Evolutionary conservation across 1,140 invertebrate species (phyloP).

Genomic region (Diabrotica undecimpunctata): DNA sequence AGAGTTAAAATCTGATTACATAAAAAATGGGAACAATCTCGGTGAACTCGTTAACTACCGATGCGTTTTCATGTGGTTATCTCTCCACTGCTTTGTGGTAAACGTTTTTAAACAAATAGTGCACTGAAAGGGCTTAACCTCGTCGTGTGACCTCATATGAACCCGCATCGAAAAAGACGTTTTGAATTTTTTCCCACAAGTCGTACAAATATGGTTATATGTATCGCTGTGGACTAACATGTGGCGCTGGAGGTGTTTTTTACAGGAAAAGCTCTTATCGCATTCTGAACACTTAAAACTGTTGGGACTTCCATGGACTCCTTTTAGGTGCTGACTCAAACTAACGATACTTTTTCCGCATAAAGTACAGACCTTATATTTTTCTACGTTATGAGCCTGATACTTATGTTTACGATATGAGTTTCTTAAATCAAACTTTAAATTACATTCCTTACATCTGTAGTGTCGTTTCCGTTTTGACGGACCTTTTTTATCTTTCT

Average conservation of each 20-base stretch:
- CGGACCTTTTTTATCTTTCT: background rate
- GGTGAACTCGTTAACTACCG: too few species aligned
- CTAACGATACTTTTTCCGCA: slow-evolving; percentile 22
- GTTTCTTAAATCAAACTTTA: slow-evolving; percentile 5
- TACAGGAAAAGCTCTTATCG: slow-evolving; percentile 22
- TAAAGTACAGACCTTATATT: slow-evolving; percentile 22
- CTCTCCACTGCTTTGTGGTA: slow-evolving; percentile 30
- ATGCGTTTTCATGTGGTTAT: slow-evolving; percentile 31
- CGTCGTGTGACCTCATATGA: slow-evolving; percentile 66
- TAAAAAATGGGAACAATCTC: too few species aligned
- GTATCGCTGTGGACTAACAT: slow-evolving; percentile 71
- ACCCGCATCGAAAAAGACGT: slow-evolving; percentile 38
- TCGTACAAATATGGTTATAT: slow-evolving; percentile 60
- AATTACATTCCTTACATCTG: background rate
- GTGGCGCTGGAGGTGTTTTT: slow-evolving; percentile 31
- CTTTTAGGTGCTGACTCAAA: slow-evolving; percentile 11
- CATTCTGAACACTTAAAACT: slow-evolving; percentile 23
- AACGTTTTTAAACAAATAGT: slow-evolving; percentile 56
- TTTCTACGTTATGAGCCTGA: slow-evolving; percentile 11
- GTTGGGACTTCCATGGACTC: slow-evolving; percentile 20
- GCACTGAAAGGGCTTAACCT: slow-evolving; percentile 63
- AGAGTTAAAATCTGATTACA: too few species aligned
- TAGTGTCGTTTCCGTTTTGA: background rate
- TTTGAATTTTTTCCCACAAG: slow-evolving; percentile 47
- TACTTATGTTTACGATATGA: slow-evolving; percentile 12